Evolutionary conservation across 2,797 vertebrate species (phyloP).

Genomic region (Smutsia temminckii): DNA sequence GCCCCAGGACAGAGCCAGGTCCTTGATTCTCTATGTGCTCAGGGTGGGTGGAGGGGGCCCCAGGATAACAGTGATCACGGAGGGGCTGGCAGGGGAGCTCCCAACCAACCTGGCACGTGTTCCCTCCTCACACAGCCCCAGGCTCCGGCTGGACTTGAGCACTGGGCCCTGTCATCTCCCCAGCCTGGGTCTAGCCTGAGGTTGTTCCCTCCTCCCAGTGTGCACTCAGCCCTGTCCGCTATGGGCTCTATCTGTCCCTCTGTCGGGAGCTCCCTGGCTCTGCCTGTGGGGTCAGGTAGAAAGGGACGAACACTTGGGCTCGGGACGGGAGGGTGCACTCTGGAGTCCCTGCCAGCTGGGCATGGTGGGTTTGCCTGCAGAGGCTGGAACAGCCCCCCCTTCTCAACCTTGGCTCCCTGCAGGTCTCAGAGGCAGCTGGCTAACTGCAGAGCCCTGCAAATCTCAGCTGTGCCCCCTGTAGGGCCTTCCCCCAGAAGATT

Average conservation of each 20-base stretch:
- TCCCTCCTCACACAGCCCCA: background rate
- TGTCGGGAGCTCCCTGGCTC: background rate
- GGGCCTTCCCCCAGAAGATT: slow-evolving; percentile 8
- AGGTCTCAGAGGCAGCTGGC: background rate
- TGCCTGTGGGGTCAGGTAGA: background rate
- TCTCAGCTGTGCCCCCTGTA: background rate
- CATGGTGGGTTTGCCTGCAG: background rate
- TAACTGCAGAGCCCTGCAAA: background rate
- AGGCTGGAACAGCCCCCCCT: background rate
- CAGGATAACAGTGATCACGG: background rate
- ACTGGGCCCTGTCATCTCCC: background rate
- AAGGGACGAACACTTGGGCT: background rate
- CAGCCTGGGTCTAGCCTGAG: background rate
- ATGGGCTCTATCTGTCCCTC: background rate
- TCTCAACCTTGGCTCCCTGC: background rate
- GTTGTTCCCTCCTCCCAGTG: background rate
- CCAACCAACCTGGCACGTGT: background rate
- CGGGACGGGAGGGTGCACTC: background rate
- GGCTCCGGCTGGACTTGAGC: background rate
- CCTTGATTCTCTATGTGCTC: background rate
- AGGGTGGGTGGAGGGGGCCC: background rate
- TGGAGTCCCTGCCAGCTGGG: background rate
- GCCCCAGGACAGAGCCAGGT: background rate
- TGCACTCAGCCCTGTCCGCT: background rate
- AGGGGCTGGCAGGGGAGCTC: background rate